phyloP scores from a whole-genome alignment of 2,113 vertebrate genomes.

The rabbit (Oryctolagus cuniculus) region mOryCun1.1 NC_091433.1:30335501-30336000 shows the following conservation, averaged over 20 bases:
- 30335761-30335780: not conserved
- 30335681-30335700: conserved; percentile 96
- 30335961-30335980: not conserved
- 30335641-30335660: conserved; percentile 91
- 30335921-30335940: not conserved
- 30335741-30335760: not conserved
- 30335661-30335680: conserved; percentile 95
- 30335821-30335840: not conserved
- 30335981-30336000: conserved; percentile 12
- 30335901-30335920: not conserved
- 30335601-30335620: not conserved
- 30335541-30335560: not conserved
- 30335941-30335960: not conserved
- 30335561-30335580: not conserved
- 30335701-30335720: conserved; percentile 96
- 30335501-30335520: not conserved
- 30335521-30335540: not conserved
- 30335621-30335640: not conserved
- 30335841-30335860: not conserved
- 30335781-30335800: not conserved
- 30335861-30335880: not conserved
- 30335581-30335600: not conserved
- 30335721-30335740: conserved; percentile 92
- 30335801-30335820: not conserved
- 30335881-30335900: not conserved